Conservation (phyloP, 2,113 vertebrate genomes). For the Cyanistes caeruleus region DNA sequence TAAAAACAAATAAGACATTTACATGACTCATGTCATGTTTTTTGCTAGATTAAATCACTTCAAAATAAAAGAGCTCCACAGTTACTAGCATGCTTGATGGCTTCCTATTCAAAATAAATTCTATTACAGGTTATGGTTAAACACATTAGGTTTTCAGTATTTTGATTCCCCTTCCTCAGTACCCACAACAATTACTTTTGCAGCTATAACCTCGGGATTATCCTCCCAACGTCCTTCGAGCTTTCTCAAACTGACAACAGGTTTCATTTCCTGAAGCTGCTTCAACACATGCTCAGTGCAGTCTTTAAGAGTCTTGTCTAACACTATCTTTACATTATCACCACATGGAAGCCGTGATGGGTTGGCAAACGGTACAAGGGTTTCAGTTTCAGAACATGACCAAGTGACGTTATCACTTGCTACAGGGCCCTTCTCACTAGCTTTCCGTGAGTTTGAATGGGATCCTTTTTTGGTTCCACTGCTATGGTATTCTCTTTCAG, state of each 20-base stretch:
- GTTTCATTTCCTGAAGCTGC: conserved; percentile 95
- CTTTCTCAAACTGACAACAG: conserved; percentile 84
- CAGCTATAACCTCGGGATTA: conserved; percentile 66
- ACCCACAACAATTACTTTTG: conserved; percentile 69
- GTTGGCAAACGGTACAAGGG: conserved; percentile 85
- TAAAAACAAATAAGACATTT: conserved; percentile 81
- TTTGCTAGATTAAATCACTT: conserved; percentile 87
- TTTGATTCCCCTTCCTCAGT: conserved; percentile 74
- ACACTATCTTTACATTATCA: conserved; percentile 85
- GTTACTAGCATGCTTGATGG: conserved; percentile 93
- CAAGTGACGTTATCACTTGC: conserved; percentile 43
- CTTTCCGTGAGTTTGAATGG: conserved; percentile 69
- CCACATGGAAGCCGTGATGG: conserved; percentile 82
- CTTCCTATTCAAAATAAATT: conserved; percentile 77
- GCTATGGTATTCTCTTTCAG: conserved; percentile 70
- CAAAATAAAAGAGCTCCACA: conserved; percentile 82
- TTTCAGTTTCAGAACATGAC: conserved; percentile 77
- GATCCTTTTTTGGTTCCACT: conserved; percentile 70
- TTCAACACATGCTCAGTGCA: conserved; percentile 82
- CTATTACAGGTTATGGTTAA: conserved; percentile 53
- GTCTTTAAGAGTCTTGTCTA: conserved; percentile 71
- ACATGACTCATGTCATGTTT: conserved; percentile 85
- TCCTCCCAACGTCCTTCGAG: conserved; percentile 72
- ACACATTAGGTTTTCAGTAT: conserved; percentile 79
- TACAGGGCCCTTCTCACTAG: conserved; percentile 54